Evolutionary conservation across 2,797 vertebrate species (phyloP), one percentile per base, ranked within the genome.

Genomic region (Xiphophorus birchmanni): DNA sequence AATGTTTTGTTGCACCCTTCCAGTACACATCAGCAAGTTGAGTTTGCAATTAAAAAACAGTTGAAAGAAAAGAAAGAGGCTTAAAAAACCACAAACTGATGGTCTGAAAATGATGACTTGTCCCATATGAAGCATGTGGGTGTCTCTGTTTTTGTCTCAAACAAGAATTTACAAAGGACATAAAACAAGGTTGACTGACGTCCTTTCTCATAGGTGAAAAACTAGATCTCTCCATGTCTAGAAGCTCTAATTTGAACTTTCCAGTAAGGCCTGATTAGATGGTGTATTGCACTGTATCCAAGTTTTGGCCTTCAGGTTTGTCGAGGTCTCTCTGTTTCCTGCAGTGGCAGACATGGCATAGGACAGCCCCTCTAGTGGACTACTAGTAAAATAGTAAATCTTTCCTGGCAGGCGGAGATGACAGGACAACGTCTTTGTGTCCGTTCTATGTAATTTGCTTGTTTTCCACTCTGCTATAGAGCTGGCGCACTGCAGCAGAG

Each of bases 301-400:
- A 7, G 67, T n/a, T 45, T 45, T 44, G 67, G 42, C 11, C 76
- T 88, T 65, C 71, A 10, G 77, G 44, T 79, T 71, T 45, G 47
- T 42, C 9, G 60, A 72, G 48, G 76, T 74, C 40, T 26, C 23
- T 82, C 60, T 67, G 63, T 81, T 73, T 81, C 29, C 78, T 63
- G 80, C 86, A 92, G 89, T 87, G 88, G 84, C 83, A 93, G 94
- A 92, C 92, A 88, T 95, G 93, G 91, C 87, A 90, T 83, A 83
- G 91, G 92, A 91, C 92, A 91, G 87, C 93, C 94, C 89, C 95
- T 92, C 91, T 84, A 89, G 60, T 91, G 88, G 87, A 85, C 84
- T 93, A 77, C 90, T 91, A 91, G 95, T 96, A 95, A 96, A 96
- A 96, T 95, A 91, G 93, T 95, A 95, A 93, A 96, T 96, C 96